phyloP scores from a whole-genome alignment of 2,888 invertebrate species.

The Litoditis marina region DNA sequence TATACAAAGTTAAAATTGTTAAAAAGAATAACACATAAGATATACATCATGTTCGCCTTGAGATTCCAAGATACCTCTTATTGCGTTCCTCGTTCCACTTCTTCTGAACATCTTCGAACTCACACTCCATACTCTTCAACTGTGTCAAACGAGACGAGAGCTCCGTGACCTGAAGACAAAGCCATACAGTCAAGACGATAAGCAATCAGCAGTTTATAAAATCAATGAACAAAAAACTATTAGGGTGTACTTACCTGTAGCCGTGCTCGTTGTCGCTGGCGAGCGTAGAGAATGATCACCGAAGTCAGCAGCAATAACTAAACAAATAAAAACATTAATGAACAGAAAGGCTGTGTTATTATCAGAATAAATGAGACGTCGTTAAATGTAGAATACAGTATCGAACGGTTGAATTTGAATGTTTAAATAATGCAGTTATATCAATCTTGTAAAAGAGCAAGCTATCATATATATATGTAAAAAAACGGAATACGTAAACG shows the following conservation, averaged over 20 bases:
- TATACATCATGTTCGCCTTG: too few species aligned
- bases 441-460: too few species aligned
- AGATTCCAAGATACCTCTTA: conserved; percentile 19
- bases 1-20: not conserved
- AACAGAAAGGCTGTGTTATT: too few species aligned
- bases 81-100: conserved; percentile 35
- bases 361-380: too few species aligned
- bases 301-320: conserved; percentile 64
- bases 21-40: not conserved
- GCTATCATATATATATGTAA: too few species aligned
- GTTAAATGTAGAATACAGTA: too few species aligned
- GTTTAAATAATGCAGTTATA: not conserved
- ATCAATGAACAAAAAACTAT: not conserved
- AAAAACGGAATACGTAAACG: too few species aligned
- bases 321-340: conserved; percentile 9
- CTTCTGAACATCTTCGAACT: conserved; percentile 81
- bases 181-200: too few species aligned
- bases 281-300: conserved; percentile 30
- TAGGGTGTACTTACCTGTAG: conserved; percentile 2
- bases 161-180: conserved; percentile 46
- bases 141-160: conserved; percentile 65
- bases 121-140: conserved; percentile 84
- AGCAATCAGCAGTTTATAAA: too few species aligned
- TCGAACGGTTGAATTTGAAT: too few species aligned
- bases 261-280: conserved; percentile 31